These are phyloP conservation scores for Chrysopa pallens DNA, from an alignment of 1,140 invertebrate species.

Conservation along the genomic window DNA sequence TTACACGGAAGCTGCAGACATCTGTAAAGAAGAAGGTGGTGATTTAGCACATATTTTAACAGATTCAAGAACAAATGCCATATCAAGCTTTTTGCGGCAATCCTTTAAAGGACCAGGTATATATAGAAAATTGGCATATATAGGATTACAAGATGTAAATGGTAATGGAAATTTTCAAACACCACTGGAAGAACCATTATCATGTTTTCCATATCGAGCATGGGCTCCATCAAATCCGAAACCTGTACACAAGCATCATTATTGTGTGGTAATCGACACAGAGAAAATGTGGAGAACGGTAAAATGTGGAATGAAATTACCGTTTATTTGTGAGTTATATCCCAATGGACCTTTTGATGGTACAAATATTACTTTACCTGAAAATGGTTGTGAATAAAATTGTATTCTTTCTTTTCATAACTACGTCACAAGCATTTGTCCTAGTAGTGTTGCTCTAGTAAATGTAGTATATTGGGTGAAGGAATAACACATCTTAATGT, in stretches of 20 bases:
- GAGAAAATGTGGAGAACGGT: slow-evolving; percentile 33
- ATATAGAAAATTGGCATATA: slow-evolving; percentile 22
- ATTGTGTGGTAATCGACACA: slow-evolving; percentile 34
- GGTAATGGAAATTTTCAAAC: slow-evolving; percentile 21
- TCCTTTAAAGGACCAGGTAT: background rate
- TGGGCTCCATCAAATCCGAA: slow-evolving; percentile 44
- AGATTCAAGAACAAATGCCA: slow-evolving; percentile 31
- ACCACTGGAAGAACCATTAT: slow-evolving; percentile 29
- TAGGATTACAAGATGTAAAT: slow-evolving; percentile 31
- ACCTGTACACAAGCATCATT: slow-evolving; percentile 19
- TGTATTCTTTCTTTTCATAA: too few species aligned
- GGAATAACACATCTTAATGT: too few species aligned
- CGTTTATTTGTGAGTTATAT: slow-evolving; percentile 39
- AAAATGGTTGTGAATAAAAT: too few species aligned
- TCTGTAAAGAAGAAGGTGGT: slow-evolving; percentile 31
- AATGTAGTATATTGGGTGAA: too few species aligned
- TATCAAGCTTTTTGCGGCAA: slow-evolving; percentile 22
- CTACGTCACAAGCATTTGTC: too few species aligned
- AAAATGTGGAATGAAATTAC: slow-evolving; percentile 26
- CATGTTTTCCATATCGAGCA: slow-evolving; percentile 37
- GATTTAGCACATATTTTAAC: slow-evolving; percentile 35
- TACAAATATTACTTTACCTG: too few species aligned
- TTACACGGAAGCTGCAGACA: slow-evolving; percentile 29
- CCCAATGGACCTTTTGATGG: slow-evolving; percentile 18
- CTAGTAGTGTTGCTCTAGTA: too few species aligned